phyloP scores from a whole-genome alignment of 2,888 invertebrate genomes.

The Caenorhabditis sp. region DNA sequence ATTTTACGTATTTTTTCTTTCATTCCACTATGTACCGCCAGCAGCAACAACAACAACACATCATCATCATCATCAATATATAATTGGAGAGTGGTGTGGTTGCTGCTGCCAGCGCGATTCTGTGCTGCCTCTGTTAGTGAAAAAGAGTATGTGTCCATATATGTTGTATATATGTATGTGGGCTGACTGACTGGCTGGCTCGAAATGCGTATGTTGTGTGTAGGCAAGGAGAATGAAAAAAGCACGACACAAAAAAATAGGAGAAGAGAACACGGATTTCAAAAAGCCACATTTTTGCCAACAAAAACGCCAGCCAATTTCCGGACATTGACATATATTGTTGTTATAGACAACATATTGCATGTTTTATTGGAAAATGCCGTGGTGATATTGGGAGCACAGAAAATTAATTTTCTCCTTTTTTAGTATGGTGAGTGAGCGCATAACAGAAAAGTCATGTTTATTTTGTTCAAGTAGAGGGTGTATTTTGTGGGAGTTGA shows the following conservation, averaged over 20 bases:
- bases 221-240: too few species aligned
- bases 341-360: too few species aligned
- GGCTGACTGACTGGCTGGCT: not conserved
- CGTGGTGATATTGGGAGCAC: too few species aligned
- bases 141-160: conserved; percentile 1
- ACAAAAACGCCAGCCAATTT: too few species aligned
- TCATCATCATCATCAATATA: conserved; percentile 44
- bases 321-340: too few species aligned
- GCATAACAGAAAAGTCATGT: too few species aligned
- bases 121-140: not conserved
- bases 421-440: too few species aligned
- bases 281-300: not conserved
- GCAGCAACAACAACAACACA: conserved; percentile 1
- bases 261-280: not conserved
- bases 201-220: not conserved
- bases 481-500: too few species aligned
- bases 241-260: not conserved
- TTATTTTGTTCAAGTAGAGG: too few species aligned
- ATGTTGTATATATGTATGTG: not conserved
- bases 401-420: too few species aligned
- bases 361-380: too few species aligned
- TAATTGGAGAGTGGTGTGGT: conserved; percentile 23
- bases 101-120: not conserved
- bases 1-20: not conserved
- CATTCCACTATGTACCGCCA: too few species aligned